Evolutionary conservation across 1,140 invertebrate genomes (phyloP).

Genomic region (Euura saliciscinereae): DNA sequence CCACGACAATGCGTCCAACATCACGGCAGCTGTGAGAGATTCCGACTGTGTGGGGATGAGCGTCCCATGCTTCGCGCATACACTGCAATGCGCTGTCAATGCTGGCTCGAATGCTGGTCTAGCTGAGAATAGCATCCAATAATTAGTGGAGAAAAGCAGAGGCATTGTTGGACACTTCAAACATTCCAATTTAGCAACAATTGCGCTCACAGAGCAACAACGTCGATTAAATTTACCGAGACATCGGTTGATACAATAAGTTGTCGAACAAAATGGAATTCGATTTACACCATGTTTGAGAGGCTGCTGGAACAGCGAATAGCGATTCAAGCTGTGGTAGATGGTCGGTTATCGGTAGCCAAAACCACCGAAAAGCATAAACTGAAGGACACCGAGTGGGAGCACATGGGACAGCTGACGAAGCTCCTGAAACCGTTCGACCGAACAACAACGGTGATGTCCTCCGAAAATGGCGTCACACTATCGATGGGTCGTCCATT

Average conservation of each 20-base stretch:
- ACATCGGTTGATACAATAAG: conserved; percentile 13
- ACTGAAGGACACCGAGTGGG: conserved; percentile 3
- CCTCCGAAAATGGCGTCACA: conserved; percentile 10
- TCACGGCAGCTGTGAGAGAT: no score
- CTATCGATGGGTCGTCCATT: conserved; percentile 20
- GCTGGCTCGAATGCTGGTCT: no score
- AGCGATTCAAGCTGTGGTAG: conserved; percentile 11
- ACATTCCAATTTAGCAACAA: no score
- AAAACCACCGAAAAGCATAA: conserved; percentile 9
- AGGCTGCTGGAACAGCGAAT: conserved; percentile 14
- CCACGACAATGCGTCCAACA: no score
- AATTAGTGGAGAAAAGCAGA: no score
- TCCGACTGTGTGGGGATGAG: no score
- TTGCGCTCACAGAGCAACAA: no score
- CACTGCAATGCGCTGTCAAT: no score
- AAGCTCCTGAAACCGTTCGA: conserved; percentile 17
- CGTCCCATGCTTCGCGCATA: no score
- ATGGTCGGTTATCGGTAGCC: background rate
- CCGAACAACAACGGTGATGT: conserved; percentile 13
- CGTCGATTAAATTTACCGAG: no score
- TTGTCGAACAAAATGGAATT: conserved; percentile 17
- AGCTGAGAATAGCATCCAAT: no score
- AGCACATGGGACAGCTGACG: background rate
- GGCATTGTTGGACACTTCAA: no score
- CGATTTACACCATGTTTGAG: conserved; percentile 14